A percentile compares a stretch with the other conserved stretches of the same genome.
These are phyloP conservation scores for Dendronephthya gigantea DNA, from an alignment of 64 coral and sea anemone genomes.

Conservation along the genomic window DNA sequence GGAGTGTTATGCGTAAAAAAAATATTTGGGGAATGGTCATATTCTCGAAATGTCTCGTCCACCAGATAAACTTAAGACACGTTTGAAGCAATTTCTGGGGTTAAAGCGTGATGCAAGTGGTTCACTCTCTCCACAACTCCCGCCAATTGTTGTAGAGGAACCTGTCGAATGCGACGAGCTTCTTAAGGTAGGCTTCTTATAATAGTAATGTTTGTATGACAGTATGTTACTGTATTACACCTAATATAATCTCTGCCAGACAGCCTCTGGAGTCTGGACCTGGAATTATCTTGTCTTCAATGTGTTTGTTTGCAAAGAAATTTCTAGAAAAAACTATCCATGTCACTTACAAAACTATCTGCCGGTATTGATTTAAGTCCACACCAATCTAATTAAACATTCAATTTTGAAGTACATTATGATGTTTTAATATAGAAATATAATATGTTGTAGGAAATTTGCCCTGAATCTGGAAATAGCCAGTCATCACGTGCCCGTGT, in stretches of 20 bases:
- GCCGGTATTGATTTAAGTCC: too few relatives aligned
- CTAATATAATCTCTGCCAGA: too few relatives aligned
- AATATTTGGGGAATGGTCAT: background rate
- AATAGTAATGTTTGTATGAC: background rate
- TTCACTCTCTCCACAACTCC: background rate
- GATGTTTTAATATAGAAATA: too few relatives aligned
- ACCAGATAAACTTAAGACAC: background rate
- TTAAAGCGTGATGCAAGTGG: background rate
- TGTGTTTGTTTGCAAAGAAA: too few relatives aligned
- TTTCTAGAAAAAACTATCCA: too few relatives aligned
- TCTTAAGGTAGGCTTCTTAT: background rate
- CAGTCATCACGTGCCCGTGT: conserved; percentile 47
- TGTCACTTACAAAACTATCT: too few relatives aligned
- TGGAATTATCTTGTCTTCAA: too few relatives aligned
- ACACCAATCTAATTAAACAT: too few relatives aligned
- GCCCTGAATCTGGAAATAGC: conserved; percentile 43
- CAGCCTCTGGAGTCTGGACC: too few relatives aligned
- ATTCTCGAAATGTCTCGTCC: background rate
- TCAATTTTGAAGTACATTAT: background rate
- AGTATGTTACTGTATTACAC: too few relatives aligned
- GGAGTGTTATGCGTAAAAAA: background rate
- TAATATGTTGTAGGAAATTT: conserved; percentile 49
- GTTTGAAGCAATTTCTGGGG: background rate
- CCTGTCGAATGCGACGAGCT: background rate
- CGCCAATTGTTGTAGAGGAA: background rate